These are phyloP conservation scores for Bradypodion pumilum DNA, from an alignment of 2,797 vertebrate species.

Conservation along the genomic window DNA sequence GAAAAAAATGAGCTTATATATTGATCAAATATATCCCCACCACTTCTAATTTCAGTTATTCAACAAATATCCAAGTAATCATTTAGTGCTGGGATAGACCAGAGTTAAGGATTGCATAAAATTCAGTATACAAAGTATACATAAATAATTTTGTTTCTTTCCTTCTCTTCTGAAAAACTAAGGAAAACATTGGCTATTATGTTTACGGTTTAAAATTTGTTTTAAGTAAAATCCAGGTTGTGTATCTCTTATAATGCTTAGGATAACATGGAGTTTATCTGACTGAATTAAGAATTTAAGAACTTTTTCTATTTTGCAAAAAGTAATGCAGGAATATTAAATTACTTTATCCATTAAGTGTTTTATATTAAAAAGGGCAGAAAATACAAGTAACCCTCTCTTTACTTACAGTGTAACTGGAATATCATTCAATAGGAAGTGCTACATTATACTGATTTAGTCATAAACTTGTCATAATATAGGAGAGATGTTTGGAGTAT, in stretches of 20 bases:
- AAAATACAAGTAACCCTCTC: neutral
- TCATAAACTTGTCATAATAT: neutral
- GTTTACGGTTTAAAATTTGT: neutral
- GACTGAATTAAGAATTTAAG: constrained; percentile 3
- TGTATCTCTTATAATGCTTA: neutral
- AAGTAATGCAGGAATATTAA: neutral
- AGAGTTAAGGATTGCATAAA: constrained; percentile 17
- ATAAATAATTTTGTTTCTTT: neutral
- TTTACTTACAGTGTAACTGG: neutral
- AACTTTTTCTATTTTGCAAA: constrained; percentile 40
- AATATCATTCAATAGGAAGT: constrained; percentile 3
- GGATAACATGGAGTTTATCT: neutral
- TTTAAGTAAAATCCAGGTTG: constrained; percentile 30
- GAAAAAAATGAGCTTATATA: neutral
- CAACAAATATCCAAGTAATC: neutral
- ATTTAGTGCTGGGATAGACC: neutral
- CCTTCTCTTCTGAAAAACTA: constrained; percentile 23
- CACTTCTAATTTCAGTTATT: neutral
- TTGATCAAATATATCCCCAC: constrained; percentile 2
- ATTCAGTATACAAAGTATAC: constrained; percentile 36
- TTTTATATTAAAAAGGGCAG: neutral
- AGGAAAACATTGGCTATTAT: constrained; percentile 24
- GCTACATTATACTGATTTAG: constrained; percentile 26
- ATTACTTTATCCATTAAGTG: constrained; percentile 25
- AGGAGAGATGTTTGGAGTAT: neutral